Conservation (phyloP, 1,140 invertebrate species). For the Lordiphosa clarofinis region DNA sequence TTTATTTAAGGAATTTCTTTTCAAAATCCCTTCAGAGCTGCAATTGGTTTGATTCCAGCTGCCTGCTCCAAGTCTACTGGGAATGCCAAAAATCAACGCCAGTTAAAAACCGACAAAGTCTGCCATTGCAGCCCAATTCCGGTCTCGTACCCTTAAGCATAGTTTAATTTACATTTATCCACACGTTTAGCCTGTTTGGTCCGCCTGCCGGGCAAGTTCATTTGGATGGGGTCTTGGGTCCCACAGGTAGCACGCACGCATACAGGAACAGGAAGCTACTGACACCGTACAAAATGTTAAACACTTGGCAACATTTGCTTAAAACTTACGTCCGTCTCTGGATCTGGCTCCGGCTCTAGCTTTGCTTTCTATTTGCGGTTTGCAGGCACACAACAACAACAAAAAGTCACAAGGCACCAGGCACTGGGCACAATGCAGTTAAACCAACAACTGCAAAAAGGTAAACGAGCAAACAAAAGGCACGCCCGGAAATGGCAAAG, state of each 20-base stretch:
- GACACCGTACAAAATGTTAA: slow-evolving; percentile 79
- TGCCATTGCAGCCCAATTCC: slow-evolving; percentile 11
- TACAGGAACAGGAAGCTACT: slow-evolving; percentile 67
- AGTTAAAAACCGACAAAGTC: slow-evolving; percentile 30
- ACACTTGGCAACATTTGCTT: slow-evolving; percentile 78
- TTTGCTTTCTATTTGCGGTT: slow-evolving; percentile 67
- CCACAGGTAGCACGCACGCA: slow-evolving; percentile 54
- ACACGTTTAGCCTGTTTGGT: slow-evolving; percentile 54
- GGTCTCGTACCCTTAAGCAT: slow-evolving; percentile 37
- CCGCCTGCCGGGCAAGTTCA: slow-evolving; percentile 57
- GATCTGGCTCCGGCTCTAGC: slow-evolving; percentile 18
- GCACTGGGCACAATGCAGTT: slow-evolving; percentile 63
- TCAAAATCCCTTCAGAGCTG: background rate
- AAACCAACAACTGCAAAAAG: slow-evolving; percentile 58
- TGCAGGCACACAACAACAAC: slow-evolving; percentile 47
- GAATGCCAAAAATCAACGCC: slow-evolving; percentile 54
- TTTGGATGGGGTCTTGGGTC: slow-evolving; percentile 43
- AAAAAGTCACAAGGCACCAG: slow-evolving; percentile 64
- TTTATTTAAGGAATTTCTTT: background rate
- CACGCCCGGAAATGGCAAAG: slow-evolving; percentile 72
- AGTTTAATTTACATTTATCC: slow-evolving; percentile 79
- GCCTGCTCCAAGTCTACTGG: slow-evolving; percentile 7
- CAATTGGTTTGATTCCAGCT: slow-evolving; percentile 7
- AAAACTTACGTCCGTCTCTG: slow-evolving; percentile 48
- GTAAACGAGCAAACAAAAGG: slow-evolving; percentile 74